Conservation (phyloP, 2,113 vertebrate species). For the Sinosuthora webbiana region DNA sequence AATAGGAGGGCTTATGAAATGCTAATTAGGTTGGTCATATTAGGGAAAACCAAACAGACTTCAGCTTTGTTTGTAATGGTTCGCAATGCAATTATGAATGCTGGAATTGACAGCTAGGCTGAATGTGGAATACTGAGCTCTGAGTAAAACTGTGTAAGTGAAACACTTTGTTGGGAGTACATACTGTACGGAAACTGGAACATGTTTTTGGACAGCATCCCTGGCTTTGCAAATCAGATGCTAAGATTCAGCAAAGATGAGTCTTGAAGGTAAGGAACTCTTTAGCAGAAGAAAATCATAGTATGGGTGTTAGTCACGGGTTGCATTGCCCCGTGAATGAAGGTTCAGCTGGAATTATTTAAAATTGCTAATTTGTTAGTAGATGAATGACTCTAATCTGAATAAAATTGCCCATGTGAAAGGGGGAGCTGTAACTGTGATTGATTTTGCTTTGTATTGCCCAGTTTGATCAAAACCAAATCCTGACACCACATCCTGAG, state of each 20-base stretch:
- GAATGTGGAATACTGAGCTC: conserved; percentile 19
- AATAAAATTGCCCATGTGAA: background rate
- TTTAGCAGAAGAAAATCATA: background rate
- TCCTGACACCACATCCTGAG: background rate
- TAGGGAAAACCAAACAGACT: conserved; percentile 32
- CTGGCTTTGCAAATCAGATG: conserved; percentile 53
- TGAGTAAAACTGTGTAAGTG: conserved; percentile 48
- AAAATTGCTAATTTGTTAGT: background rate
- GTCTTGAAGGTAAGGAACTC: conserved; percentile 3
- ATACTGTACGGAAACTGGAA: conserved; percentile 57
- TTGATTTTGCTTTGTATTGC: background rate
- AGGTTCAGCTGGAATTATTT: background rate
- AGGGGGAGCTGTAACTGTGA: background rate
- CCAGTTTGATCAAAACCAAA: background rate
- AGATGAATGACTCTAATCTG: background rate
- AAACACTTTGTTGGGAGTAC: conserved; percentile 60
- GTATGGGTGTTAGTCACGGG: background rate
- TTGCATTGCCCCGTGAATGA: background rate
- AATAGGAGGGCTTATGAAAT: conserved; percentile 24
- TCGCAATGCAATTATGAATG: conserved; percentile 28
- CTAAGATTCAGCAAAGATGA: conserved; percentile 37
- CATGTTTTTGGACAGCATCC: conserved; percentile 65
- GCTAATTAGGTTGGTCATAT: conserved; percentile 29
- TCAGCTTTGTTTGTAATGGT: conserved; percentile 33
- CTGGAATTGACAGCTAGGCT: background rate